Evolutionary conservation across 2,797 vertebrate species (phyloP).

Genomic region (Sphenopsis melanotis): DNA sequence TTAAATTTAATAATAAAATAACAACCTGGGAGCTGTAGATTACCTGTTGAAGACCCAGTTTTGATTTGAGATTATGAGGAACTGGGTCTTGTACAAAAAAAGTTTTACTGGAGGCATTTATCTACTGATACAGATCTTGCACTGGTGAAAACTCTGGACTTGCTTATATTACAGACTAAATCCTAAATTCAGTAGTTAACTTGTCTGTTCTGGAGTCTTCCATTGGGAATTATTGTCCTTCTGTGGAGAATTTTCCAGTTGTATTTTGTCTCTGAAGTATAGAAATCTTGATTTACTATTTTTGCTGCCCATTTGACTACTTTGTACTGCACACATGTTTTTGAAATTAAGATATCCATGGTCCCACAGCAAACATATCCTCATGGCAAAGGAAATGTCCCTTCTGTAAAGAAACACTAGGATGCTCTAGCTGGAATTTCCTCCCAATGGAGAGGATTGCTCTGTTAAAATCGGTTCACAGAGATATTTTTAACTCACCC

Average conservation of each 20-base stretch:
- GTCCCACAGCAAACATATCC: neutral
- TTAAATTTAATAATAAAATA: neutral
- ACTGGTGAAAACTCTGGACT: neutral
- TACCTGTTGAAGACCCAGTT: neutral
- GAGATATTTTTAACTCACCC: conserved; percentile 26
- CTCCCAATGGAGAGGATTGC: neutral
- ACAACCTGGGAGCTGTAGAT: neutral
- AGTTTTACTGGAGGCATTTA: neutral
- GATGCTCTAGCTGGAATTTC: conserved; percentile 12
- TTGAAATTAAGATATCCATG: neutral
- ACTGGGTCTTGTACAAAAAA: neutral
- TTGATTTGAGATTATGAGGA: neutral
- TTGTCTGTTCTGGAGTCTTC: neutral
- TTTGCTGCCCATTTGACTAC: neutral
- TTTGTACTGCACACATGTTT: neutral
- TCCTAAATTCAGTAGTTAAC: neutral
- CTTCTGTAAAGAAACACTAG: neutral
- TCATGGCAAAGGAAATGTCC: neutral
- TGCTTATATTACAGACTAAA: neutral
- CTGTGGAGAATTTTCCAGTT: neutral
- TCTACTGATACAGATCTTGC: neutral
- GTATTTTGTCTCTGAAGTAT: neutral
- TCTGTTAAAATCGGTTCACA: neutral
- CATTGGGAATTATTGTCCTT: neutral
- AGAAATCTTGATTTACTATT: neutral